These are phyloP conservation scores for Oplegnathus fasciatus DNA, from an alignment of 2,113 vertebrate genomes.

Conservation along the genomic window DNA sequence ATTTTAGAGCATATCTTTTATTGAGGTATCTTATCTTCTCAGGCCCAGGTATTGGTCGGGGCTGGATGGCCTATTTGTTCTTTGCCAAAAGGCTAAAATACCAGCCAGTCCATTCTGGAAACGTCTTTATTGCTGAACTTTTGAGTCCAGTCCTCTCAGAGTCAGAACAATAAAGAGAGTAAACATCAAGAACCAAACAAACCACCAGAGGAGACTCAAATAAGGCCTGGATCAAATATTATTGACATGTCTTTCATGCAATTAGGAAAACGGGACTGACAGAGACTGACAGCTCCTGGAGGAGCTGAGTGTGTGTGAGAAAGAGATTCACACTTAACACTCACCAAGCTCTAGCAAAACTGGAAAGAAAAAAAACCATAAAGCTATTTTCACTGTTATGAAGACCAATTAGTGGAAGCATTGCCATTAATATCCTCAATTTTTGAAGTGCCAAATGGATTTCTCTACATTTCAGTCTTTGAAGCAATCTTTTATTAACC, in stretches of 20 bases:
- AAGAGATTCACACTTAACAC: neutral
- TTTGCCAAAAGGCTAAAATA: conserved; percentile 18
- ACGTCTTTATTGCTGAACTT: conserved; percentile 59
- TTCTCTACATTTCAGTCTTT: neutral
- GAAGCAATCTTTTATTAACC: neutral
- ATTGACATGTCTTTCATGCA: conserved; percentile 62
- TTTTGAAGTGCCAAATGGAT: conserved; percentile 5
- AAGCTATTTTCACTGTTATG: neutral
- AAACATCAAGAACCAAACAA: conserved; percentile 56
- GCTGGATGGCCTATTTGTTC: conserved; percentile 16
- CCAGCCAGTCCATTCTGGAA: conserved; percentile 4
- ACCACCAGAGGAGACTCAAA: conserved; percentile 45
- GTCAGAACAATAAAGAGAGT: conserved; percentile 71
- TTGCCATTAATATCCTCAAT: neutral
- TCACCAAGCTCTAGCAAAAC: neutral
- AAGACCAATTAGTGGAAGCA: neutral
- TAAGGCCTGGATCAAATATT: conserved; percentile 55
- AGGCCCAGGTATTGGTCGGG: neutral
- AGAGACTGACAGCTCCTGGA: conserved; percentile 25
- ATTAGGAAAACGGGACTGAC: conserved; percentile 44
- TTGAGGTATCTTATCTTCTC: conserved; percentile 17
- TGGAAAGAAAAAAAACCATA: neutral
- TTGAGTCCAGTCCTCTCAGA: conserved; percentile 25
- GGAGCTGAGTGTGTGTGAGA: neutral
- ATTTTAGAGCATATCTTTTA: neutral